Base-by-base conservation (phyloP, 2,888 invertebrate genomes). In the Oscheius onirici region DNA sequence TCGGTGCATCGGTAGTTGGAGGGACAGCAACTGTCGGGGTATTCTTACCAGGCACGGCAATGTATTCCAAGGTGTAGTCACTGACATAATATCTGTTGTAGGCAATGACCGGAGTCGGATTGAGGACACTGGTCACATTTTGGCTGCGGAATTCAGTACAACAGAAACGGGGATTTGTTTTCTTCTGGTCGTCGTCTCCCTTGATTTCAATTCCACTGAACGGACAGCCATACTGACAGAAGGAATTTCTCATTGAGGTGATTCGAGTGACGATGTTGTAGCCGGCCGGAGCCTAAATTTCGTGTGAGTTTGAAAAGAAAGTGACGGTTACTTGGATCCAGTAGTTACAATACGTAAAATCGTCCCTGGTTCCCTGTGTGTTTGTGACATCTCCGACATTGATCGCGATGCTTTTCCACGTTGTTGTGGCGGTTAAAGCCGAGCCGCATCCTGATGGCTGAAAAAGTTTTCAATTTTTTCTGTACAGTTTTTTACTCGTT, bases 161-260 rank as follows among this genome's bases (percentile, higher is more conserved):
- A 28, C 71, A 71, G 46, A 55, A 57, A 15, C 54, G 44, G 22
- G 70, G 70, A 41, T 70, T 70, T 5, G 70, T 70, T 3, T 52
- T 43, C 34, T 54, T 49, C 3, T 13, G n/a, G 24, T 69, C 58
- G 24, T 6, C 34, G 1, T 34, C 34, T 13, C 41, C 44, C 43
- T 70, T 70, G 22, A 70, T 43, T 40, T 78, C 78, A 41, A 78
- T 65, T 44, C 79, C 79, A 70, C 75, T 77, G 60, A 74, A 79
- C 6, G 63, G 63, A 46, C 79, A 79, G 6, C 75, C 75, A 40
- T 74, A 77, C 1, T 57, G 58, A 63, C 79, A 79, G 52, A 75
- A 77, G 8, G 72, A 58, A 61, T 77, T 77, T 26, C 63, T 57
- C 22, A 70, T 60, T 10, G 51, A 49, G 34, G 69, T 73, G 24